Conservation (phyloP, 2,797 vertebrate species). For the Anisognathus igniventris region DNA sequence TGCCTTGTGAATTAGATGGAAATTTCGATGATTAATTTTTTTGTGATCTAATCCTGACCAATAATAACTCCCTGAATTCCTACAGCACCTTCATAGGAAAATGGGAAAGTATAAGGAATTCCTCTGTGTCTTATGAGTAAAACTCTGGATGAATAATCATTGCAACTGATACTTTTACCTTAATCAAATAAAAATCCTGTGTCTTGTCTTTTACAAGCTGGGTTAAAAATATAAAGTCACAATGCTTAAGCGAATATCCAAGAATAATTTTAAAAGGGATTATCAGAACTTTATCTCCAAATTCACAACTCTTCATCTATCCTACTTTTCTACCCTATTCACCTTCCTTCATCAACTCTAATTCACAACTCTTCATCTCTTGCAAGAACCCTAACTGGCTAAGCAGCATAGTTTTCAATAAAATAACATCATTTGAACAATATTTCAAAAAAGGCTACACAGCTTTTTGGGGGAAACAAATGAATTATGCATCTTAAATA, state of each 20-base stretch:
- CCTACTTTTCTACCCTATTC: neutral
- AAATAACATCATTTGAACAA: neutral
- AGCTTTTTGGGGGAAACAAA: conserved; percentile 45
- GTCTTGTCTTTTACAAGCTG: neutral
- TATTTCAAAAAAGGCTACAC: neutral
- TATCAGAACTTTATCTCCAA: neutral
- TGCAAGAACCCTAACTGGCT: neutral
- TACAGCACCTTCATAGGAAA: neutral
- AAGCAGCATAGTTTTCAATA: neutral
- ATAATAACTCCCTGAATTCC: neutral
- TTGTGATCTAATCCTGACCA: neutral
- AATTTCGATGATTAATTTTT: neutral
- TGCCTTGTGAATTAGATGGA: neutral
- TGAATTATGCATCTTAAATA: conserved; percentile 64
- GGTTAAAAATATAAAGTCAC: neutral
- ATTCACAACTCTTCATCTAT: neutral
- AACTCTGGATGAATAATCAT: neutral
- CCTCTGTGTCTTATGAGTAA: neutral
- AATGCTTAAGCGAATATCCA: neutral
- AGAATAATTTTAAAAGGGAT: neutral
- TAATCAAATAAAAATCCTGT: neutral
- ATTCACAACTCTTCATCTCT: neutral
- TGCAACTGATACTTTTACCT: neutral
- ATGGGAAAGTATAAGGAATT: neutral
- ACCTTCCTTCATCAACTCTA: neutral